These are phyloP conservation scores for Helicoverpa assulta DNA, from an alignment of 2,888 invertebrate species.

Conservation along the genomic window DNA sequence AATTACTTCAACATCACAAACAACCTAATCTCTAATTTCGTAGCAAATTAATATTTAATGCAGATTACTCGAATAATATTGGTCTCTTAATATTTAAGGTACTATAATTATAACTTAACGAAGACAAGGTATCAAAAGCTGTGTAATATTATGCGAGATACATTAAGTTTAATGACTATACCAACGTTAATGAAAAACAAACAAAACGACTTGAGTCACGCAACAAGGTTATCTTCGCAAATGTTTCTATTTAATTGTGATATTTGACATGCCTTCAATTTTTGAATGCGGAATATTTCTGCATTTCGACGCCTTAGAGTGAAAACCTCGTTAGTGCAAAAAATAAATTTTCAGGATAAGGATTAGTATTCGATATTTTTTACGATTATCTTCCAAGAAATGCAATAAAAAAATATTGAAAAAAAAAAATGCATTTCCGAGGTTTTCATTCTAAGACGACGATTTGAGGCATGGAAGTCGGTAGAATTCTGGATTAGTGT, in stretches of 20 bases:
- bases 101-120: constrained; percentile 36
- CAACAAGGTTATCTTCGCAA: constrained; percentile 53
- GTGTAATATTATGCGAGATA: constrained; percentile 38
- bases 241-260: constrained; percentile 67
- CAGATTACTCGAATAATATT: constrained; percentile 11
- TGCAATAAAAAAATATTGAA: too few relatives aligned
- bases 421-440: too few relatives aligned
- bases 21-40: not conserved
- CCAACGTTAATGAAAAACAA: constrained; percentile 57
- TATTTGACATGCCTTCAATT: constrained; percentile 71
- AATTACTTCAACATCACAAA: not conserved
- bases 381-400: too few relatives aligned
- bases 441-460: too few relatives aligned
- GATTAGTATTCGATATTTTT: too few relatives aligned
- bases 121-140: constrained; percentile 42
- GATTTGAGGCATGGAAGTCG: constrained; percentile 75
- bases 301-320: too few relatives aligned
- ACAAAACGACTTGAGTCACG: constrained; percentile 60
- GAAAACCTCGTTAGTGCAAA: too few relatives aligned
- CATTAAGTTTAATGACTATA: constrained; percentile 53
- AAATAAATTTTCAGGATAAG: too few relatives aligned
- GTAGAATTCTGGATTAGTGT: constrained; percentile 77
- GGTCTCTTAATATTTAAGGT: constrained; percentile 13
- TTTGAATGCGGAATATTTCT: constrained; percentile 74
- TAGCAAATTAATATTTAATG: constrained; percentile 5